Evolutionary conservation across 2,888 invertebrate genomes (phyloP).

Genomic region (Flexamia atlantica): DNA sequence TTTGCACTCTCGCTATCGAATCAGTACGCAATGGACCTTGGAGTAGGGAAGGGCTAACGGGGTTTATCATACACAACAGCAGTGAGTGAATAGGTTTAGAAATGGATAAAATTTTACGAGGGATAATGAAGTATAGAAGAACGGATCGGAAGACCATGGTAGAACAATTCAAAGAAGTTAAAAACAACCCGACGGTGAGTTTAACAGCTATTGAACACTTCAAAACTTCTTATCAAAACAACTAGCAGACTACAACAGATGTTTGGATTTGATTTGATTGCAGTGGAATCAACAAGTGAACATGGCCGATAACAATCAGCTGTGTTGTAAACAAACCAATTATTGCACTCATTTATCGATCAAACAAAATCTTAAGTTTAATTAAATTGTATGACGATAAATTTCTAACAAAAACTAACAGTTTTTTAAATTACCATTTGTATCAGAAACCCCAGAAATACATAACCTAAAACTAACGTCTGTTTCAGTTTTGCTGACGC

Average conservation of each 20-base stretch:
- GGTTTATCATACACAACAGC: background rate
- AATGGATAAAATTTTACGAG: slow-evolving; percentile 93
- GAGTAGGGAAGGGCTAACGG: slow-evolving; percentile 8
- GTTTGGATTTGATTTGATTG: background rate
- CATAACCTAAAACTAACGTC: no score
- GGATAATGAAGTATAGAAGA: slow-evolving; percentile 93
- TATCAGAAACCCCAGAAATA: no score
- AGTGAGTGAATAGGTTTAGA: slow-evolving; percentile 12
- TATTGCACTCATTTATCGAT: no score
- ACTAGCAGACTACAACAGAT: slow-evolving; percentile 21
- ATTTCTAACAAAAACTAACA: no score
- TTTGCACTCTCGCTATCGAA: slow-evolving; percentile 31
- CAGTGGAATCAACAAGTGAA: slow-evolving; percentile 19
- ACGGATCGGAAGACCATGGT: slow-evolving; percentile 92
- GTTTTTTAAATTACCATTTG: no score
- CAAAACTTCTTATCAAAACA: background rate
- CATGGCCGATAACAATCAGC: slow-evolving; percentile 31
- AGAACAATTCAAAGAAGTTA: slow-evolving; percentile 93
- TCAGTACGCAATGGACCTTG: slow-evolving; percentile 43
- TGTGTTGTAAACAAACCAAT: no score
- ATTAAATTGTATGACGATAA: no score
- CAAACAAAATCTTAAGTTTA: no score
- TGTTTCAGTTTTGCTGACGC: no score
- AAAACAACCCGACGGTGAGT: slow-evolving; percentile 91
- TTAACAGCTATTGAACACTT: background rate